Evolutionary conservation across 2,113 vertebrate genomes (phyloP), one percentile per base, ranked within the genome.

Genomic region (Alligator mississippiensis): DNA sequence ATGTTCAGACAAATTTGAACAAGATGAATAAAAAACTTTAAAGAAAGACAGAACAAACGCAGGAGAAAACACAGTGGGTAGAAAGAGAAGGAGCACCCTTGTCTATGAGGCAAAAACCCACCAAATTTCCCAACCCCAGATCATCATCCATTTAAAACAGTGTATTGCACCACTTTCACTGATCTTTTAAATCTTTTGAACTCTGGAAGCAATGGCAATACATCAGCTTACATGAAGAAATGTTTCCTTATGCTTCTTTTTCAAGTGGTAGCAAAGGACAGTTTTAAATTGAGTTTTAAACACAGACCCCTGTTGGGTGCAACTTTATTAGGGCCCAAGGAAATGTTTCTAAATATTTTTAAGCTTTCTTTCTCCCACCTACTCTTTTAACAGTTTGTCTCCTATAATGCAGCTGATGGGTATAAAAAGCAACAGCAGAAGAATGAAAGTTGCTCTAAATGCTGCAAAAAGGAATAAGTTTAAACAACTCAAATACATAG

Each of bases 201-300:
- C 22, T 14, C 34, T 34, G 34, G 66, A 4, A 90, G 78, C 38
- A 88, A 86, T 1, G 3, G 11, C 15, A 92, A 47, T 27, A 87
- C 5, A 13, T 47, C 7, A 85, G 74, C 81, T 14, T 92, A 58
- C 80, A 74, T 27, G 62, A 82, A 87, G 84, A 54, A 55, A 25
- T 66, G 11, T 82, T 83, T 0, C 1, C 63, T 87, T 88, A 2
- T 3, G 4, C 27, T 0, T 15, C 18, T 30, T 58, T 28, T 24
- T 72, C 47, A 17, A 21, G 24, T 62, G 8, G 47, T 78, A 94
- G 80, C 22, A 78, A 86, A 38, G 9, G 3, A 11, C 88, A 9
- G 28, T 80, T 88, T 90, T 62, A 85, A 88, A 80, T 17, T 22
- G 11, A 61, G 74, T 75, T 82, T 94, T 90, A 85, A 76, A 75